These are phyloP conservation scores for Limnodromus scolopaceus DNA, from an alignment of 2,797 vertebrate species.

Conservation along the genomic window DNA sequence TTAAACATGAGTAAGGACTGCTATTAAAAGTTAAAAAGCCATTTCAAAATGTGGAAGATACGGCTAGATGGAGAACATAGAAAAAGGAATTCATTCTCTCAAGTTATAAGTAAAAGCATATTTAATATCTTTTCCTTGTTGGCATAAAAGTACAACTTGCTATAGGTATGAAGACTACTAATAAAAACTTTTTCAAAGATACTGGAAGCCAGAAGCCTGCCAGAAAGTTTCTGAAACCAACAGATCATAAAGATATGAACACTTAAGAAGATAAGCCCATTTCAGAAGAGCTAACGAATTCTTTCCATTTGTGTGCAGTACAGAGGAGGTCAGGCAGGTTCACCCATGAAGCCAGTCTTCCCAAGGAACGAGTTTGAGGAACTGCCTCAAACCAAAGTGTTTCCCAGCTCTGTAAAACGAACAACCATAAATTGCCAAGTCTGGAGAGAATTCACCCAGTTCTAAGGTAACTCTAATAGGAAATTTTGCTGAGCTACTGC, in stretches of 20 bases:
- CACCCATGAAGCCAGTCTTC: background rate
- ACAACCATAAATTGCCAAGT: background rate
- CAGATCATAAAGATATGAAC: constrained; percentile 17
- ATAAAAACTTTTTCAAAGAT: background rate
- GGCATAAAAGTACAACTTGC: background rate
- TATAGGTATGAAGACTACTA: background rate
- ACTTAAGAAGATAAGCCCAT: background rate
- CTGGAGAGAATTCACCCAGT: background rate
- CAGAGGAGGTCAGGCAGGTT: constrained; percentile 16
- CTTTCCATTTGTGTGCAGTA: constrained; percentile 29
- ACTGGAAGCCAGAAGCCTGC: background rate
- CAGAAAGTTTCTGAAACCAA: constrained; percentile 10
- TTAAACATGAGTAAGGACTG: background rate
- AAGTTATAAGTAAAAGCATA: background rate
- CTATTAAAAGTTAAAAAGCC: background rate
- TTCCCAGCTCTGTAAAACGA: background rate
- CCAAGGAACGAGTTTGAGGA: background rate
- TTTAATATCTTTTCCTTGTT: background rate
- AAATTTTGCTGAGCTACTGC: background rate
- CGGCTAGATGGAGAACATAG: background rate
- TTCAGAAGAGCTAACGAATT: constrained; percentile 24
- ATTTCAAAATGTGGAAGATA: background rate
- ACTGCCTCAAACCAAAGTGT: background rate
- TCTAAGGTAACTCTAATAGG: background rate
- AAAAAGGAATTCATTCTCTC: background rate